Conservation (phyloP, 2,888 invertebrate genomes). For the Penaeus monodon region DNA sequence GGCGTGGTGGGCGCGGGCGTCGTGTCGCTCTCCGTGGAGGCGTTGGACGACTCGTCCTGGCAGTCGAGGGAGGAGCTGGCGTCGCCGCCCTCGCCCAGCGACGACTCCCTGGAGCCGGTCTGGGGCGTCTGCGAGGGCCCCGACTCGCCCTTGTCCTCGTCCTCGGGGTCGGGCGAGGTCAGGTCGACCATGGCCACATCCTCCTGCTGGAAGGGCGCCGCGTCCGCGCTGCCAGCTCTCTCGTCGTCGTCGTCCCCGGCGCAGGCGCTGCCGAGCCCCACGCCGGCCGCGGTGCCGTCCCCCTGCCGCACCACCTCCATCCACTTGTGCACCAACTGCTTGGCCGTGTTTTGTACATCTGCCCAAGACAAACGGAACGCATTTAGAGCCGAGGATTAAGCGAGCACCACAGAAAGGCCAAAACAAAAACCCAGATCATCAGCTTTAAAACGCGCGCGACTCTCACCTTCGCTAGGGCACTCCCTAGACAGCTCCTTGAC, state of each 20-base stretch:
- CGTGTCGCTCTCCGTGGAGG: slow-evolving; percentile 48
- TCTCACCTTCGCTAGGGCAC: slow-evolving; percentile 38
- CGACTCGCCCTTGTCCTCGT: too few species aligned
- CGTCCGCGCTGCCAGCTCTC: too few species aligned
- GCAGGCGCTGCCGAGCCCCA: slow-evolving; percentile 18
- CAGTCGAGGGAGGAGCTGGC: slow-evolving; percentile 31
- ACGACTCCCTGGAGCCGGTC: slow-evolving; percentile 3
- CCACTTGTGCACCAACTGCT: slow-evolving; percentile 48
- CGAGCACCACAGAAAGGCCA: too few species aligned
- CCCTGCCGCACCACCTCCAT: slow-evolving; percentile 47
- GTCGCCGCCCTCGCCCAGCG: slow-evolving; percentile 34
- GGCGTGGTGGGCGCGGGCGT: slow-evolving; percentile 46
- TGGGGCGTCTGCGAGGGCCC: too few species aligned
- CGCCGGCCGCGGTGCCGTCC: slow-evolving; percentile 30
- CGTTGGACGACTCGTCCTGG: slow-evolving; percentile 57
- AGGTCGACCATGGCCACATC: too few species aligned
- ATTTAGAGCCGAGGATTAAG: not conserved
- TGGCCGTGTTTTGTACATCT: slow-evolving; percentile 46
- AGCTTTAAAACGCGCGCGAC: too few species aligned
- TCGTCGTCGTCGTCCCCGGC: too few species aligned
- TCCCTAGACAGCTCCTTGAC: slow-evolving; percentile 59
- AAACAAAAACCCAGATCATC: too few species aligned
- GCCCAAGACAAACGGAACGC: not conserved
- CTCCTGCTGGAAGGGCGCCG: too few species aligned
- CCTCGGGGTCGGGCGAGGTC: too few species aligned